Evolutionary conservation across 2,113 vertebrate species (phyloP).

Genomic region (Acanthisitta chloris): DNA sequence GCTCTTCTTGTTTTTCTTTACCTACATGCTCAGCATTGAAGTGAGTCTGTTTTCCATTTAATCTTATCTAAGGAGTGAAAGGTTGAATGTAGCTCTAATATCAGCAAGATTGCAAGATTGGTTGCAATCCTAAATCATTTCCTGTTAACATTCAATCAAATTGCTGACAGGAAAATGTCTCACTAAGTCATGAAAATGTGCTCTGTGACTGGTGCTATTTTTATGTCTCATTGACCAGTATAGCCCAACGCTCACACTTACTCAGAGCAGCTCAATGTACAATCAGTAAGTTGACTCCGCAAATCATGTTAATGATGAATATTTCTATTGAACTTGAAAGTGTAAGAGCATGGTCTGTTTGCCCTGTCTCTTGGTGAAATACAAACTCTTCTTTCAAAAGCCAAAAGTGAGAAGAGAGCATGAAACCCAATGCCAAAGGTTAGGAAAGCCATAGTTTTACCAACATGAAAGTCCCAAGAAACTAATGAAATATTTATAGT

Average conservation of each 20-base stretch:
- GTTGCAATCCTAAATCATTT: slow-evolving; percentile 1
- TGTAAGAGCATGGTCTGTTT: not conserved
- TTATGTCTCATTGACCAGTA: slow-evolving; percentile 33
- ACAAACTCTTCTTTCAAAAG: not conserved
- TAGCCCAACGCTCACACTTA: not conserved
- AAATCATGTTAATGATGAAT: not conserved
- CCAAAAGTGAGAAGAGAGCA: not conserved
- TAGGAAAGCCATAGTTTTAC: not conserved
- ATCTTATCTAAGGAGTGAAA: not conserved
- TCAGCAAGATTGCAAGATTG: not conserved
- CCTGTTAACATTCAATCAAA: not conserved
- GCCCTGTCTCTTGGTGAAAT: not conserved
- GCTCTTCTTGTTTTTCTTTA: slow-evolving; percentile 25
- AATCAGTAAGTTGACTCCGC: not conserved
- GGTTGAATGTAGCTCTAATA: not conserved
- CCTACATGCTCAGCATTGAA: slow-evolving; percentile 19
- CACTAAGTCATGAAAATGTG: slow-evolving; percentile 14
- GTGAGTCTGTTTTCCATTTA: slow-evolving; percentile 27
- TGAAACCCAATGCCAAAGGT: not conserved
- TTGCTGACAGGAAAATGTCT: slow-evolving; percentile 25
- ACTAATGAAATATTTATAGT: not conserved
- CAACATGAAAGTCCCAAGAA: not conserved
- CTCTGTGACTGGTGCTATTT: slow-evolving; percentile 27
- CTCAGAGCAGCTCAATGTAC: not conserved
- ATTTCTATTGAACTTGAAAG: slow-evolving; percentile 9